A percentile compares a stretch with the other conserved stretches of the same genome.
Evolutionary conservation across 2,888 invertebrate species (phyloP).

Genomic region (Linnaemya vulpina): DNA sequence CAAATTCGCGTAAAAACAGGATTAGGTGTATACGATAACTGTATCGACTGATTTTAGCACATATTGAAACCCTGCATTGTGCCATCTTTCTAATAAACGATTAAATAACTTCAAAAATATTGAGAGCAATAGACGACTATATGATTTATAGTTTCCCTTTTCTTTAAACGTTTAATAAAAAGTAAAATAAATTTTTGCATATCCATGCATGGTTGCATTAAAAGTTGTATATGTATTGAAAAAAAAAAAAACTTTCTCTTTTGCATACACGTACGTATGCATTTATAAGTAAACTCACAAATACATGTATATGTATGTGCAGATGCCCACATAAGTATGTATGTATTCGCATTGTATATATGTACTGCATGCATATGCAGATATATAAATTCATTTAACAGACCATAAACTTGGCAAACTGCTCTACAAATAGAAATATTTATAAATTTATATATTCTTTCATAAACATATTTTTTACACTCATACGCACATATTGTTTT

Average conservation of each 20-base stretch:
- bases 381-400: not conserved
- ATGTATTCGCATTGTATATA: no score
- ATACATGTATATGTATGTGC: not conserved
- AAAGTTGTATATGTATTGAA: not conserved
- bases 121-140: not conserved
- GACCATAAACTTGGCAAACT: not conserved
- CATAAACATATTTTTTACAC: not conserved
- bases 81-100: no score
- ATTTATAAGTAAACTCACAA: not conserved
- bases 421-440: not conserved
- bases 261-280: not conserved
- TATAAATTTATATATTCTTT: constrained; percentile 36
- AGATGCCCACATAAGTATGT: not conserved
- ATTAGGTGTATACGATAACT: no score
- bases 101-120: not conserved
- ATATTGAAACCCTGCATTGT: no score
- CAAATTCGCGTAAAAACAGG: no score
- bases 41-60: no score
- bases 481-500: not conserved
- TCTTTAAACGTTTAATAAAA: not conserved
- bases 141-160: not conserved
- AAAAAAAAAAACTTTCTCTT: constrained; percentile 28
- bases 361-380: no score
- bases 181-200: not conserved
- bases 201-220: constrained; percentile 13